Percentiles rank a stretch among this genome's conserved stretches.
Evolutionary conservation across 2,113 vertebrate genomes (phyloP).

Genomic region (Aegotheles bennettii): DNA sequence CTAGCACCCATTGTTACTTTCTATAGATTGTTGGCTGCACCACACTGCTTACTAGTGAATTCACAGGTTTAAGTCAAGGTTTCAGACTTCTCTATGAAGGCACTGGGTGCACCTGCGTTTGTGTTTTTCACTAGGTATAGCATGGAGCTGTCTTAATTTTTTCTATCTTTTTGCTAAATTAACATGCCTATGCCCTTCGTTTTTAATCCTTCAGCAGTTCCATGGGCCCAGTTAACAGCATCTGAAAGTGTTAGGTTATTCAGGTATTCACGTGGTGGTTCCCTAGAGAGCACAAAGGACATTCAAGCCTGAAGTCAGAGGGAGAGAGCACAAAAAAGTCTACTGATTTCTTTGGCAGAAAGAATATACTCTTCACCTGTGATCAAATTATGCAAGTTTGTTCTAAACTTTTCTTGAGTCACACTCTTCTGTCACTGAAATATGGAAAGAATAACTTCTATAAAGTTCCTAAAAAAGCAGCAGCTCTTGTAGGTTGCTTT

Average conservation of each 20-base stretch:
- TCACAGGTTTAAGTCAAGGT: background rate
- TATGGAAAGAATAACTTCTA: background rate
- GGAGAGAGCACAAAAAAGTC: background rate
- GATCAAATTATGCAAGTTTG: background rate
- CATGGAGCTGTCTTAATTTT: background rate
- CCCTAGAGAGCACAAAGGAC: background rate
- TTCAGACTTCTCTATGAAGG: background rate
- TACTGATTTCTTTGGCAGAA: background rate
- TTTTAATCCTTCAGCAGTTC: background rate
- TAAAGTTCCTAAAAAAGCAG: background rate
- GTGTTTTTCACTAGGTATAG: background rate
- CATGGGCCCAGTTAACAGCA: background rate
- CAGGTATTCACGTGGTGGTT: background rate
- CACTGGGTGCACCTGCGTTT: background rate
- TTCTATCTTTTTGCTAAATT: background rate
- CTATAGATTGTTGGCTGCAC: background rate
- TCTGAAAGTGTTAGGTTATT: background rate
- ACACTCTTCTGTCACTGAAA: background rate
- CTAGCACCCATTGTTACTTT: background rate
- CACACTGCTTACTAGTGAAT: background rate
- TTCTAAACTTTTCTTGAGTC: background rate
- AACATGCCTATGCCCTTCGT: accelerated
- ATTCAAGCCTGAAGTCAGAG: background rate
- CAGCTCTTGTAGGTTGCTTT: background rate
- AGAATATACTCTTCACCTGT: background rate